A percentile compares a stretch with the other conserved stretches of the same genome.
Conservation (phyloP, 2,888 invertebrate species). For the Myopa tessellatipennis region DNA sequence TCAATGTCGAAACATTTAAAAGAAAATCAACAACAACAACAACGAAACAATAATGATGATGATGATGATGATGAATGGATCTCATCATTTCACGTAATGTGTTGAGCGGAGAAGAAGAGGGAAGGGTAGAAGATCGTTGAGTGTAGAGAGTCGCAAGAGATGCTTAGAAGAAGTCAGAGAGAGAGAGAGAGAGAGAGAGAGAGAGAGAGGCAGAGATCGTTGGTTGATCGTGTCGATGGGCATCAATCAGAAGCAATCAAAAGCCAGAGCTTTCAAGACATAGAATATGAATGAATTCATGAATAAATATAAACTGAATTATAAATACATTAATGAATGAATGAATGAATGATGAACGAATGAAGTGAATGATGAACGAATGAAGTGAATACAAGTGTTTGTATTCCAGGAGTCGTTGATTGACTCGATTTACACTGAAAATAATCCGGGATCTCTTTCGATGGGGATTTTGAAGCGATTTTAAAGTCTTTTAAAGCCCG, state of each 20-base stretch:
- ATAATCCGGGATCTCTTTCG: too few relatives aligned
- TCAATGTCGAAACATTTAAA: conserved; percentile 35
- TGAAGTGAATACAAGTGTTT: neutral
- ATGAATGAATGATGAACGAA: neutral
- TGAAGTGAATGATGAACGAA: neutral
- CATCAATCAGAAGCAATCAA: too few relatives aligned
- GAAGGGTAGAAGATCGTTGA: too few relatives aligned
- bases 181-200: neutral
- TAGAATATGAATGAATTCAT: neutral
- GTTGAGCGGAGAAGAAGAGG: neutral
- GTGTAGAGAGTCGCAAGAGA: too few relatives aligned
- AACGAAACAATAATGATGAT: neutral
- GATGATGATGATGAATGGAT: neutral
- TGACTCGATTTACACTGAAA: neutral
- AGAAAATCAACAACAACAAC: conserved; percentile 12
- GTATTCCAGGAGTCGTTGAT: neutral
- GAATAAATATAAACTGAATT: too few relatives aligned
- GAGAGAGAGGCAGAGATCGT: neutral
- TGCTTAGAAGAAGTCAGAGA: neutral
- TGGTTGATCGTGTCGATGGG: too few relatives aligned
- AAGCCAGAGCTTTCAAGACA: too few relatives aligned
- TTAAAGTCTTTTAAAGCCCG: too few relatives aligned
- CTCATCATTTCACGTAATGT: neutral
- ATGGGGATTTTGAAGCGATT: too few relatives aligned
- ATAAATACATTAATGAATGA: too few relatives aligned